Base-by-base conservation (phyloP, 2,113 vertebrate genomes). In the Marcusenius ussheri region DNA sequence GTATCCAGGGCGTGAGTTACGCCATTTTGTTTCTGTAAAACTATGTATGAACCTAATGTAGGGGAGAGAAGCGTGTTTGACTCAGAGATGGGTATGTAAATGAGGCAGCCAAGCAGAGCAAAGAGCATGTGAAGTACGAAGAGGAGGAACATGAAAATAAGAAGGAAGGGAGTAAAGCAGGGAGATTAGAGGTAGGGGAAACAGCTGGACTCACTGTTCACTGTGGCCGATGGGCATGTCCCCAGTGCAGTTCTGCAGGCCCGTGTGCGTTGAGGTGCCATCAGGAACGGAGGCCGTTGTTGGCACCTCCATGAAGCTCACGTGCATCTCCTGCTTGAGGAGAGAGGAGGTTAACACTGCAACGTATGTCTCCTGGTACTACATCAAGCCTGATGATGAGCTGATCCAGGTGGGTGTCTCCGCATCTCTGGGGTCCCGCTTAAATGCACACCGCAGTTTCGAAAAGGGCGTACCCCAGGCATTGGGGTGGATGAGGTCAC, bases 251-350 rank as follows among this genome's bases (percentile, higher is more conserved):
- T 53, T 95, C 91, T 96, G 97, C 90, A 93, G 93, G 91, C 93
- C 96, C 0, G 98, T 99, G 90, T 99, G 98, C 88, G 98, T 99
- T 88, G 97, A 99, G 27, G 96, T 97, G 42, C 95, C 95, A 0
- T 98, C 98, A 0, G 97, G 96, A 85, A 98, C 97, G 0, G 96
- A 98, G 85, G 98, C 97, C 0, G 97, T 98, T 31, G 93, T 97
- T 89, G 98, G 98, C 19, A 94, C 19, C 0, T n/a, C 94, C 91
- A 99, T 97, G 97, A 98, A 96, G 93, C 94, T 99, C 21, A 96
- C 96, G 88, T 99, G 98, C 93, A 98, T 99, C 93, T 97, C 96
- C 92, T 99, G 98, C 92, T 95, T 98, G 97, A 98, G 95, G 94
- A 97, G 98, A 91, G 98, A 99, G 90, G 98, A 99, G 92, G 96